A percentile compares a stretch with the other conserved stretches of the same genome.
Conservation (phyloP, 2,888 invertebrate genomes). For the Ellobium chinense region DNA sequence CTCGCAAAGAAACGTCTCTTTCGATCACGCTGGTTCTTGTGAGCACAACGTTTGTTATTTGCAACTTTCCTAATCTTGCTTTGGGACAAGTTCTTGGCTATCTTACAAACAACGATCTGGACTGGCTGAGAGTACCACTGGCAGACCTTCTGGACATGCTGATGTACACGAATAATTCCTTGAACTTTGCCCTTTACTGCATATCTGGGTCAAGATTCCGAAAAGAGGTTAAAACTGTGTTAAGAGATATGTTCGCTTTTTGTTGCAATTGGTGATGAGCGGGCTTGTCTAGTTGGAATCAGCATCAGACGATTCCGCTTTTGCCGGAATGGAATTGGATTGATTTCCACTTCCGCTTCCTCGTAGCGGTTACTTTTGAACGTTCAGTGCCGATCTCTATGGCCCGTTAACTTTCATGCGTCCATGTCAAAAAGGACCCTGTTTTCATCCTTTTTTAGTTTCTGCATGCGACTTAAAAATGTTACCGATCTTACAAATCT, state of each 20-base stretch:
- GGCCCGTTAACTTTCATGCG: no score
- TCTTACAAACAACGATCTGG: neutral
- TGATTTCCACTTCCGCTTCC: no score
- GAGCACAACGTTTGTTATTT: slow-evolving; percentile 7
- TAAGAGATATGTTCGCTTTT: neutral
- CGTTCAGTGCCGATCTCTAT: no score
- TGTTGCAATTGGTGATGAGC: no score
- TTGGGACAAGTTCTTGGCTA: neutral
- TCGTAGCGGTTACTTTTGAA: no score
- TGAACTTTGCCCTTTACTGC: neutral
- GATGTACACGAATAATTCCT: neutral
- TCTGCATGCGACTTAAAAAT: no score
- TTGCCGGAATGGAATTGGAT: no score
- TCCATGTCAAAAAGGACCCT: no score
- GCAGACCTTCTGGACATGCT: neutral
- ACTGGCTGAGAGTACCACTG: neutral
- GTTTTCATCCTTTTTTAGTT: no score
- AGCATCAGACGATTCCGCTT: no score
- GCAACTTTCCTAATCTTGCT: neutral
- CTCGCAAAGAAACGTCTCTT: neutral
- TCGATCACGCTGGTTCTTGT: neutral
- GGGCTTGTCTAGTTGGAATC: no score
- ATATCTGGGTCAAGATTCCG: neutral
- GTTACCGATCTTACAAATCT: no score
- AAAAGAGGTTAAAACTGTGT: neutral